A percentile compares a stretch with the other conserved stretches of the same genome.
Conservation (phyloP, 2,113 vertebrate species). For the Perca fluviatilis region DNA sequence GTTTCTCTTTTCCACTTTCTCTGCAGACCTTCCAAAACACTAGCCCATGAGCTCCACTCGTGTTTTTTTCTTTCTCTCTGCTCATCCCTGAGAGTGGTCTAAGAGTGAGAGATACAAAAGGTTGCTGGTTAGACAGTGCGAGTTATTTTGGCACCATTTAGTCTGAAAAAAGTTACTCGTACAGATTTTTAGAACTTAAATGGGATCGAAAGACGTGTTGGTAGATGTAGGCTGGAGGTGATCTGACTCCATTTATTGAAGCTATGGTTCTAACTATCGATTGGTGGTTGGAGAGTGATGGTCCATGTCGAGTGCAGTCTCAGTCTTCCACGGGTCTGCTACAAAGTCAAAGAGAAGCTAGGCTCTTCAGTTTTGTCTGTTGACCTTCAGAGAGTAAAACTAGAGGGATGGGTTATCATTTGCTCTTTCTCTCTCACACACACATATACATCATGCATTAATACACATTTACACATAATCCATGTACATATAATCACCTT, state of each 20-base stretch:
- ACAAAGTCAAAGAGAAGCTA: background rate
- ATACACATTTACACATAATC: constrained; percentile 16
- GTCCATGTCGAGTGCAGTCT: background rate
- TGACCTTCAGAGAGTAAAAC: background rate
- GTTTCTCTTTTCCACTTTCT: constrained; percentile 23
- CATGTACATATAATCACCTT: background rate
- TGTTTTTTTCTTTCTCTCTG: constrained; percentile 7
- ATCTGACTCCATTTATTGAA: constrained; percentile 35
- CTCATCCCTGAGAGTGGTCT: constrained; percentile 18
- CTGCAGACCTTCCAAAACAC: constrained; percentile 36
- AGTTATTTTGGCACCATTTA: constrained; percentile 36
- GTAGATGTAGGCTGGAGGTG: constrained; percentile 24
- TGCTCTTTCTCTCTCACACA: background rate
- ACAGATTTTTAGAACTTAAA: constrained; percentile 21
- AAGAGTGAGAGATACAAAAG: constrained; percentile 7
- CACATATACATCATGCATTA: constrained; percentile 1
- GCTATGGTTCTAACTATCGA: constrained; percentile 14
- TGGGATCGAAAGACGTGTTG: constrained; percentile 1
- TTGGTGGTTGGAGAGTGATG: constrained; percentile 20
- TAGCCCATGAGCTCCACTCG: background rate
- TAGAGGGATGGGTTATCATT: background rate
- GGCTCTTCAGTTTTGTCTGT: background rate
- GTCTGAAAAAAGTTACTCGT: constrained; percentile 22
- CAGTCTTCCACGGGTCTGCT: constrained; percentile 8
- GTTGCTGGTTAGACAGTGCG: constrained; percentile 22